A percentile compares a stretch with the other conserved stretches of the same genome.
These are phyloP conservation scores for Phania funesta DNA, from an alignment of 2,888 invertebrate genomes.

Conservation along the genomic window DNA sequence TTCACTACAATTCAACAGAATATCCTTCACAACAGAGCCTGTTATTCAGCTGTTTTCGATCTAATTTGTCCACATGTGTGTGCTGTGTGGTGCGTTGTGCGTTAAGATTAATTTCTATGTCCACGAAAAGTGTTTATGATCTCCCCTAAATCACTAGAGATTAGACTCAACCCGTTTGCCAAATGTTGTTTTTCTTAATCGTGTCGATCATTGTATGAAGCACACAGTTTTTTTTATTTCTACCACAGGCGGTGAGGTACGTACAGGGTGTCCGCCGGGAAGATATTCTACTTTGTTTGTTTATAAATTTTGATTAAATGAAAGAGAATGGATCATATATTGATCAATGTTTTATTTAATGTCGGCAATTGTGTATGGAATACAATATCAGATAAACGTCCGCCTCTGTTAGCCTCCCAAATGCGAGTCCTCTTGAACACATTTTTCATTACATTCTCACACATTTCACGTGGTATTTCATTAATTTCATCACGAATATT, in stretches of 20 bases:
- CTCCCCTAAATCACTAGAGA: slow-evolving; percentile 61
- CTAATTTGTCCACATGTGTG: slow-evolving; percentile 18
- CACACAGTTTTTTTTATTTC: background rate
- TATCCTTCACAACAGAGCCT: slow-evolving; percentile 43
- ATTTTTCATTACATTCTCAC: too few species aligned
- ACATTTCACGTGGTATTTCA: too few species aligned
- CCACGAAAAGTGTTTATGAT: slow-evolving; percentile 59
- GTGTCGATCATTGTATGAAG: slow-evolving; percentile 30
- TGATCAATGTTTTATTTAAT: too few species aligned
- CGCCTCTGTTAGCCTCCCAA: too few species aligned
- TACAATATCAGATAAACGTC: too few species aligned
- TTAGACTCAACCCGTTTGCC: slow-evolving; percentile 51
- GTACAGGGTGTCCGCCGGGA: too few species aligned
- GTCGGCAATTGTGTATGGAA: too few species aligned
- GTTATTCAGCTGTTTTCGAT: slow-evolving; percentile 28
- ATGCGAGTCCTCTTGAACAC: too few species aligned
- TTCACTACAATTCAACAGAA: slow-evolving; percentile 50
- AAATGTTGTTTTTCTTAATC: slow-evolving; percentile 48
- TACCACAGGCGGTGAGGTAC: background rate
- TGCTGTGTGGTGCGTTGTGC: background rate
- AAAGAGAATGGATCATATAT: too few species aligned
- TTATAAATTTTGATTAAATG: too few species aligned
- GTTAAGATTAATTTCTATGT: slow-evolving; percentile 59
- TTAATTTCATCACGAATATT: too few species aligned
- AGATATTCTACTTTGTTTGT: too few species aligned